phyloP scores from a whole-genome alignment of 2,888 invertebrate genomes.

The Eilema caniola region DNA sequence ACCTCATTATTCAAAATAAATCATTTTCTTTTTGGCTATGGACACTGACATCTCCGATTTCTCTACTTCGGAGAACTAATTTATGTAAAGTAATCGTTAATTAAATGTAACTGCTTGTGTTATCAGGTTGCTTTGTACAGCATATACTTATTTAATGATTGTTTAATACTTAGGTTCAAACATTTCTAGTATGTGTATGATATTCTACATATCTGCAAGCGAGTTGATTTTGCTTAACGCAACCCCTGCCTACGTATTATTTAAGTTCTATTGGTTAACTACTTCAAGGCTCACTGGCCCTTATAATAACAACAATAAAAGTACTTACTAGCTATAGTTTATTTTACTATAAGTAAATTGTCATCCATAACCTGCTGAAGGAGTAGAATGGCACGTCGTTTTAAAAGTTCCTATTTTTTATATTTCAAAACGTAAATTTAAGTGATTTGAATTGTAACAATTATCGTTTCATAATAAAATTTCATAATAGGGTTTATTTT shows the following conservation, averaged over 20 bases:
- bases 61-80: not conserved
- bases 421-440: constrained; percentile 43
- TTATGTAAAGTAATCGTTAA: not conserved
- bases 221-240: not conserved
- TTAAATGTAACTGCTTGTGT: not conserved
- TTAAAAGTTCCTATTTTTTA: constrained; percentile 71
- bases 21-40: not conserved
- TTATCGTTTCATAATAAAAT: not conserved
- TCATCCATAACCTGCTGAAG: constrained; percentile 31
- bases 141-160: not conserved
- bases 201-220: not conserved
- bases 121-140: not conserved
- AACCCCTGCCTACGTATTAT: constrained; percentile 3
- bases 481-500: constrained; percentile 2
- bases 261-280: constrained; percentile 4
- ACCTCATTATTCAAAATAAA: not conserved
- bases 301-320: constrained; percentile 32
- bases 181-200: not conserved
- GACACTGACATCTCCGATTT: not conserved
- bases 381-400: constrained; percentile 56
- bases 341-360: constrained; percentile 28
- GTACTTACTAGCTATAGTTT: constrained; percentile 54
- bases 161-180: not conserved
- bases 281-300: constrained; percentile 14
- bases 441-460: constrained; percentile 15